Base-by-base conservation (phyloP, 2,797 vertebrate genomes). In the Dallia pectoralis region DNA sequence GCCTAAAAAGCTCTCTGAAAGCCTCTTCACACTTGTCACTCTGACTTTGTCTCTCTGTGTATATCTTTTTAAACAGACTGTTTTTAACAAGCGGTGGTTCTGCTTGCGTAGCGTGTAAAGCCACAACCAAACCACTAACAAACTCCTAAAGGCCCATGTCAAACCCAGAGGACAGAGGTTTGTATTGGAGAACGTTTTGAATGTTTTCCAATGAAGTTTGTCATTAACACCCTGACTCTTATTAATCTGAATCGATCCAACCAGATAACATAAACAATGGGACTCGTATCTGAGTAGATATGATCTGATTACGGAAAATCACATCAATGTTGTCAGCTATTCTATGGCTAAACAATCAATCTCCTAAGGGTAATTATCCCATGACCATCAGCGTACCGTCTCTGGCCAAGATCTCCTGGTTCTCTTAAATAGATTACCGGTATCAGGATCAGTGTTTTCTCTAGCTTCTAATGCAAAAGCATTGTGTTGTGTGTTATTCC, bases 291-390 rank as follows among this genome's bases (percentile, higher is more conserved):
- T 69, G 48, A 30, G 12, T 15, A 29, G 49, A 69, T 29, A 56
- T 40, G 33, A 66, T 66, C 63, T 66, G 63, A 66, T 66, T 2
- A 66, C 3, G 9, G 63, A 53, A 51, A 51, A 69, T 32, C 30
- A 18, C 11, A 69, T 69, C 48, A 53, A 19, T 29, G 9, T 32
- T 16, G 67, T 69, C 18, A 33, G 47, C 27, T 19, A 56, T 51
- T 53, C 51, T 6, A 27, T 49, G 27, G 44, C 56, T 18, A 32
- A 22, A 1, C 0, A 53, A 56, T 69, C 48, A 69, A 30, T 30
- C 44, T 16, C 18, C 7, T 32, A 53, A 69, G 30, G 30, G 19
- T n/a, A 53, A 69, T 53, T 18, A 22, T 12, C 51, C 68, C 19
- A 16, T 14, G n/a, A 56, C 22, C 15, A 33, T n/a, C 25, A 53